phyloP scores from a whole-genome alignment of 2,888 invertebrate species.

The Troides oblongomaculatus region DNA sequence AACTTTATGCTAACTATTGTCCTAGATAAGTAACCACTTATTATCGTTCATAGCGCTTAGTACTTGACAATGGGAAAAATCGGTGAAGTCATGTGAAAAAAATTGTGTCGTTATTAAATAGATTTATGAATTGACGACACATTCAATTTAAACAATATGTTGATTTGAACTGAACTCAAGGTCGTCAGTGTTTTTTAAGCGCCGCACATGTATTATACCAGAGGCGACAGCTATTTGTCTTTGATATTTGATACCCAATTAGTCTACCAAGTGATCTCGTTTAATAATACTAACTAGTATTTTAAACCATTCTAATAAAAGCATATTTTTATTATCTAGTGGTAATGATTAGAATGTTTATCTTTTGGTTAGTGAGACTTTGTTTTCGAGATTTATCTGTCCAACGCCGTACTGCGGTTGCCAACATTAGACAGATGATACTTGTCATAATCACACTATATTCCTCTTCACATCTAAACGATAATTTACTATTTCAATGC shows the following conservation, averaged over 20 bases:
- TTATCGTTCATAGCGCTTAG: neutral
- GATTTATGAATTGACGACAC: neutral
- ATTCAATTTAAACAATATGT: slow-evolving; percentile 1
- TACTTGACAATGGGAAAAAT: neutral
- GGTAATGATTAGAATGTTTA: too few species aligned
- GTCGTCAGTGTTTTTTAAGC: slow-evolving; percentile 13
- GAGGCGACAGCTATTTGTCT: slow-evolving; percentile 4
- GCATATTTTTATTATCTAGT: too few species aligned
- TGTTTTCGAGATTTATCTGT: too few species aligned
- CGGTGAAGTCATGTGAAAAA: neutral
- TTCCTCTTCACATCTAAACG: too few species aligned
- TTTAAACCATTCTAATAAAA: too few species aligned
- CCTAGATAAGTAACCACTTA: neutral
- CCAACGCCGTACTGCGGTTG: too few species aligned
- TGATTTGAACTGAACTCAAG: neutral
- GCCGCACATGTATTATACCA: slow-evolving; percentile 3
- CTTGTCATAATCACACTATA: too few species aligned
- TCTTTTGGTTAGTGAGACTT: too few species aligned
- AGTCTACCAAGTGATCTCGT: slow-evolving; percentile 5
- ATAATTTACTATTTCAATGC: too few species aligned
- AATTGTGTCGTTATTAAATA: neutral
- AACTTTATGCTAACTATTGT: neutral
- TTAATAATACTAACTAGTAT: slow-evolving; percentile 10
- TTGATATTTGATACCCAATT: slow-evolving; percentile 27
- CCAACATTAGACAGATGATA: too few species aligned